Base-by-base conservation (phyloP, 2,113 vertebrate genomes). In the Machaerirhynchus nigripectus region DNA sequence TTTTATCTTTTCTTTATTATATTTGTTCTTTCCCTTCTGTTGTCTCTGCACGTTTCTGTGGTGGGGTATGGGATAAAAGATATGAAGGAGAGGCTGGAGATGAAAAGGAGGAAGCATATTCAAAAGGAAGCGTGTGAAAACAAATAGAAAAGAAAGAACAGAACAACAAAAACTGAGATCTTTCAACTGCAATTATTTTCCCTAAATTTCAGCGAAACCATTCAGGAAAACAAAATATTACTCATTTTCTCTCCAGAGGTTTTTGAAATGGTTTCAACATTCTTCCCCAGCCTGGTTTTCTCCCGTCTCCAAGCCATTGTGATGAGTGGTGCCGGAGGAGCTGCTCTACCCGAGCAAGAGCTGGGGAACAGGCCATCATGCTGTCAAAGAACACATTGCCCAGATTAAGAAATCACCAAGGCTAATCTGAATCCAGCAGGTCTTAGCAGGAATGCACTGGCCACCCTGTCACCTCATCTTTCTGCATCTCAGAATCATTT, bases 111-210 rank as follows among this genome's bases (percentile, higher is more conserved):
- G 22, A 87, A 92, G 47, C 9, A 56, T 22, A 81, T 81, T 74
- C 15, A 84, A 63, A 67, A 56, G 44, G 50, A 86, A 90, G 46
- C 2, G 3, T 50, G 46, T 5, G 8, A 95, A 92, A 93, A 42
- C 69, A 91, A 92, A 68, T 37, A 75, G 68, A 31, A 84, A 84
- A 70, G 65, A 87, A 86, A 61, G 49, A 91, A 69, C 26, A 82
- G 23, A 68, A 75, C 64, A 93, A 89, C 42, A 79, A 94, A 95
- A 96, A 17, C 67, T 21, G 87, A 79, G 46, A 82, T 73, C 87
- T 95, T 96, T 84, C 94, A 96, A 61, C 81, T 76, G 70, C 82
- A 93, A 93, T 95, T 90, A 96, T 96, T 96, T 93, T 76, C 70
- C 63, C 88, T 93, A 85, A 69, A 85, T 85, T 95, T 96, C 90